These are phyloP conservation scores for Fabriciana adippe DNA, from an alignment of 2,888 invertebrate species.

Conservation along the genomic window DNA sequence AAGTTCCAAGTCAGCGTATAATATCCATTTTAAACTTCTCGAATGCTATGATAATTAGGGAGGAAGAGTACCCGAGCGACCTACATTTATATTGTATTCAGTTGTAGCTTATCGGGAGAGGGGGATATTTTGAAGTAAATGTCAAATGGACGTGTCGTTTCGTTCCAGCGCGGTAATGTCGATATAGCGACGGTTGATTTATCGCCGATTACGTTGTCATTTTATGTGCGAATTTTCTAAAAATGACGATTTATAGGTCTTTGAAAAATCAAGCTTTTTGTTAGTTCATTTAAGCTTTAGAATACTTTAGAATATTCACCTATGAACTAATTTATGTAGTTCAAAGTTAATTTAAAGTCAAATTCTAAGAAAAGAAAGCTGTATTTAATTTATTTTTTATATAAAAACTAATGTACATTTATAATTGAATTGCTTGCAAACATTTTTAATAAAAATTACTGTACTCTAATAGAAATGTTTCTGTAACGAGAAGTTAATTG, in stretches of 20 bases:
- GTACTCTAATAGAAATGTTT: too few relatives aligned
- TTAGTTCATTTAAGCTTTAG: too few relatives aligned
- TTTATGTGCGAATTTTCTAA: not conserved
- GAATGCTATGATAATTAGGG: constrained; percentile 9
- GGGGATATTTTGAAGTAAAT: not conserved
- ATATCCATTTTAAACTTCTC: constrained; percentile 1
- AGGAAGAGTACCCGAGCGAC: not conserved
- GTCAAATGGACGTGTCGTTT: constrained; percentile 6
- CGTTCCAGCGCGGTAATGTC: not conserved
- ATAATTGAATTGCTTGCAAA: too few relatives aligned
- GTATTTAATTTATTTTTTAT: too few relatives aligned
- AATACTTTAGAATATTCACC: too few relatives aligned
- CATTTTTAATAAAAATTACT: too few relatives aligned
- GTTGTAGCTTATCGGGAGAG: constrained; percentile 1
- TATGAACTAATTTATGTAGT: too few relatives aligned
- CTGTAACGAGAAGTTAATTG: too few relatives aligned
- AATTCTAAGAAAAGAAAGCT: too few relatives aligned
- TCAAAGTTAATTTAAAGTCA: too few relatives aligned
- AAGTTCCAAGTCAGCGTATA: not conserved
- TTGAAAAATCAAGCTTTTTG: not conserved
- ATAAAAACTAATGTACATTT: too few relatives aligned
- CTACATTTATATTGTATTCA: not conserved
- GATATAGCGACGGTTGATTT: not conserved
- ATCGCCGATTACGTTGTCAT: not conserved
- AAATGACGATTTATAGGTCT: not conserved